Evolutionary conservation across 1,140 invertebrate species (phyloP).

Genomic region (Drosophila malerkotliana): DNA sequence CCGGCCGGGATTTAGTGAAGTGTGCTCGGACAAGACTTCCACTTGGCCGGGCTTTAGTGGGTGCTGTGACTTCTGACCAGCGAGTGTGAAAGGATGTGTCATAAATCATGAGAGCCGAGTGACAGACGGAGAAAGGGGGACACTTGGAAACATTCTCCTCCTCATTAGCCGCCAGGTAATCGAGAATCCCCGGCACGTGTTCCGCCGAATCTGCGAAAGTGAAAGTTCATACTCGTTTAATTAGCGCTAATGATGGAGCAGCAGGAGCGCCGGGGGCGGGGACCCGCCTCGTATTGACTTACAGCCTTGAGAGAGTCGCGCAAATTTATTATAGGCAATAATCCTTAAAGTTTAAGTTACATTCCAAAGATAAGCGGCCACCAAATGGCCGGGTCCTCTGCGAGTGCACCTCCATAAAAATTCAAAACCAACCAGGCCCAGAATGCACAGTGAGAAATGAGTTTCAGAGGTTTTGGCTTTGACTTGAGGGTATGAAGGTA

Average conservation of each 20-base stretch:
- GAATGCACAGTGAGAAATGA: constrained; percentile 1
- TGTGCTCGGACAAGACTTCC: constrained; percentile 57
- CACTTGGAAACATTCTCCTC: constrained; percentile 1
- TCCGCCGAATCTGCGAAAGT: constrained; percentile 33
- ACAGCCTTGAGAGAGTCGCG: constrained; percentile 65
- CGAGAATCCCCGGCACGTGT: constrained; percentile 52
- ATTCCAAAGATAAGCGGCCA: constrained; percentile 75
- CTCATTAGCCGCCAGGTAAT: constrained; percentile 60
- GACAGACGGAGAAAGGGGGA: constrained; percentile 32
- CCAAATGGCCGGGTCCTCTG: constrained; percentile 40
- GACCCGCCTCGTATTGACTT: constrained; percentile 57
- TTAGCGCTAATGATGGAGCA: constrained; percentile 78
- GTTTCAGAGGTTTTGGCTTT: too few relatives aligned
- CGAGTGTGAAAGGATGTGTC: constrained; percentile 45
- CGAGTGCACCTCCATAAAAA: constrained; percentile 69
- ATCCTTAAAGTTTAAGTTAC: constrained; percentile 83
- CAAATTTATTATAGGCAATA: constrained; percentile 83
- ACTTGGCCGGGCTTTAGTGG: constrained; percentile 60
- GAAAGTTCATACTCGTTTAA: constrained; percentile 82
- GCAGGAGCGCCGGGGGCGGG: constrained; percentile 13
- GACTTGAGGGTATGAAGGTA: too few relatives aligned
- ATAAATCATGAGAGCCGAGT: constrained; percentile 67
- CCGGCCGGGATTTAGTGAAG: constrained; percentile 18
- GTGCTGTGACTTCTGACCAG: constrained; percentile 64
- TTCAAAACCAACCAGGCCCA: constrained; percentile 39